A percentile compares a stretch with the other conserved stretches of the same genome.
phyloP scores from a whole-genome alignment of 1,140 invertebrate genomes.

The Drosophila varians region DNA sequence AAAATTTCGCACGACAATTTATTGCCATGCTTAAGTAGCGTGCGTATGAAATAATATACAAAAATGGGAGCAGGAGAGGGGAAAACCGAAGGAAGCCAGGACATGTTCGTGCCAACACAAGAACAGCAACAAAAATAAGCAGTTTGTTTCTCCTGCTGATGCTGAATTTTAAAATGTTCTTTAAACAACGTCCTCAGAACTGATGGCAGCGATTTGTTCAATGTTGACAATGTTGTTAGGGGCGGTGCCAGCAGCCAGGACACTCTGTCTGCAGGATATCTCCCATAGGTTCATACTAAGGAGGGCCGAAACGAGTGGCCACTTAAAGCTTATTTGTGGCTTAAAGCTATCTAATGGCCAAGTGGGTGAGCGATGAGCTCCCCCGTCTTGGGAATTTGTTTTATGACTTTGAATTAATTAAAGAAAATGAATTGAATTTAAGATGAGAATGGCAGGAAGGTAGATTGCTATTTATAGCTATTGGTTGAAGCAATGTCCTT shows the following conservation, averaged over 20 bases:
- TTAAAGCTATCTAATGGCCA: conserved; percentile 32
- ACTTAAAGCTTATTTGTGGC: conserved; percentile 44
- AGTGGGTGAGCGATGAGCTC: conserved; percentile 26
- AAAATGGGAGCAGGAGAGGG: too few relatives aligned
- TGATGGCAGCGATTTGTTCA: conserved; percentile 75
- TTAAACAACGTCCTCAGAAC: conserved; percentile 71
- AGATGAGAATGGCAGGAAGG: conserved; percentile 1
- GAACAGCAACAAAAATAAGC: conserved; percentile 21
- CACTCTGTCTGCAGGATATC: background rate
- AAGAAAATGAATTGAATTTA: conserved; percentile 23
- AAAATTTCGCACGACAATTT: conserved; percentile 74
- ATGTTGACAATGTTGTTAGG: conserved; percentile 52
- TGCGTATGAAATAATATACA: conserved; percentile 80
- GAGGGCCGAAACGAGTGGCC: conserved; percentile 4
- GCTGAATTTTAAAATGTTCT: conserved; percentile 78
- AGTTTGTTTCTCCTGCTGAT: conserved; percentile 29
- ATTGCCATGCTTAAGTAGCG: conserved; percentile 77
- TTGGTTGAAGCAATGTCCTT: background rate
- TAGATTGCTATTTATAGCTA: conserved; percentile 22
- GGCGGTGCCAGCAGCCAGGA: background rate
- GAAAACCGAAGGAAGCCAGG: conserved; percentile 5
- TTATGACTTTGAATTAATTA: conserved; percentile 27
- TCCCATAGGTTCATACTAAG: background rate
- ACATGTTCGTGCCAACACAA: conserved; percentile 34
- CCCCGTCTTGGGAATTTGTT: conserved; percentile 14